These are phyloP conservation scores for Mystacornis crossleyi DNA, from an alignment of 2,113 vertebrate species.

Conservation along the genomic window DNA sequence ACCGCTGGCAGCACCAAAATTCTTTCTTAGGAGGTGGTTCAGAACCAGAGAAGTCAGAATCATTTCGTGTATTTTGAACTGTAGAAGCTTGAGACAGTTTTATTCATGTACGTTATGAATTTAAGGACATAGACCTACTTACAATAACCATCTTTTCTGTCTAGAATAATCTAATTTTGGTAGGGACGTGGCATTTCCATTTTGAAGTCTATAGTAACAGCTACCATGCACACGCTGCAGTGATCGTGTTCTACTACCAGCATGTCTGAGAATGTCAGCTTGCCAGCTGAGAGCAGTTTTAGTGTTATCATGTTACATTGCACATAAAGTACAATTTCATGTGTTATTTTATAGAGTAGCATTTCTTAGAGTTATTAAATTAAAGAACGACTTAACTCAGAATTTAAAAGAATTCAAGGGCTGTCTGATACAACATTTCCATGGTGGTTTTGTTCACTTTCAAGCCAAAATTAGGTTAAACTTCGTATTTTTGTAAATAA, in stretches of 20 bases:
- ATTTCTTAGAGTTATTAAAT: not conserved
- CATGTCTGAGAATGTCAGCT: not conserved
- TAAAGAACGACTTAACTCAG: not conserved
- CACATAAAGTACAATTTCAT: not conserved
- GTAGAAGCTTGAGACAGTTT: not conserved
- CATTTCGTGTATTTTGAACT: not conserved
- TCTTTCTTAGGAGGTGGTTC: not conserved
- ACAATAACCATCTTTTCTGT: not conserved
- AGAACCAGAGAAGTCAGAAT: not conserved
- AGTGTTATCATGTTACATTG: not conserved
- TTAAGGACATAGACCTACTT: not conserved
- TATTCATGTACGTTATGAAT: not conserved
- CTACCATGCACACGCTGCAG: not conserved
- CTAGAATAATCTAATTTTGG: slow-evolving; percentile 18
- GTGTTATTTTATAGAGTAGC: not conserved
- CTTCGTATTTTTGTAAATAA: not conserved
- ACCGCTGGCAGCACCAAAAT: not conserved
- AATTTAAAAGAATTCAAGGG: not conserved
- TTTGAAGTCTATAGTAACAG: not conserved
- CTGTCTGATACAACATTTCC: not conserved
- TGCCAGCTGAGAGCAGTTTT: slow-evolving; percentile 8
- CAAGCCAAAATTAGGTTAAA: not conserved
- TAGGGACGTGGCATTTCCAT: not conserved
- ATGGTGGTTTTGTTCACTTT: not conserved
- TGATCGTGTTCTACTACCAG: not conserved